Evolutionary conservation across 2,113 vertebrate species (phyloP).

Genomic region (Tringa solitaria): DNA sequence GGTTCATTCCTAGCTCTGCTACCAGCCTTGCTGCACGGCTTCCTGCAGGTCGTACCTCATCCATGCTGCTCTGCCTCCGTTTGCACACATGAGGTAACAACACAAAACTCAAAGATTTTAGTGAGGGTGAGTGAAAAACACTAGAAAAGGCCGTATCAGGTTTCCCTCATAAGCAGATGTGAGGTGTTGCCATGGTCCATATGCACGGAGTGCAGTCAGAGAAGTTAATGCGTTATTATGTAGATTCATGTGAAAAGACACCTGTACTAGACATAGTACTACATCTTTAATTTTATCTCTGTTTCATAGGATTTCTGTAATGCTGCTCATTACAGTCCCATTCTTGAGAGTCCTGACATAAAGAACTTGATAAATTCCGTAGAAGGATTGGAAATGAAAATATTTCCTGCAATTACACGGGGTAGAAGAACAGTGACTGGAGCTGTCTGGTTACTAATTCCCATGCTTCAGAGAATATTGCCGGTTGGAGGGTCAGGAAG

Average conservation of each 20-base stretch:
- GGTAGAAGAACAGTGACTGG: neutral
- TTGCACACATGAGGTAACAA: neutral
- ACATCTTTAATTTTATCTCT: neutral
- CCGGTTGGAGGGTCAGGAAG: neutral
- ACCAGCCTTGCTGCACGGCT: neutral
- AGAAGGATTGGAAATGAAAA: neutral
- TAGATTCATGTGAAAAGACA: neutral
- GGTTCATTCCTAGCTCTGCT: neutral
- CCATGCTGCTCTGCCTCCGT: neutral
- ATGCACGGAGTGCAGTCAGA: neutral
- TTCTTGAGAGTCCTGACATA: neutral
- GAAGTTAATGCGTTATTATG: neutral
- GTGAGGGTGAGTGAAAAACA: neutral
- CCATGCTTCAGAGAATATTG: neutral
- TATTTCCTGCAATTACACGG: neutral
- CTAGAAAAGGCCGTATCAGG: neutral
- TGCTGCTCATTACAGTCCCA: neutral
- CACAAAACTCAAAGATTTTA: neutral
- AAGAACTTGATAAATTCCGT: neutral
- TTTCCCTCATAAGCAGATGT: neutral
- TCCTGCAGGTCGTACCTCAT: neutral
- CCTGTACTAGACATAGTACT: neutral
- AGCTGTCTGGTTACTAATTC: neutral
- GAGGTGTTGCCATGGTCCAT: neutral
- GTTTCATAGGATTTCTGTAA: neutral